A percentile compares a stretch with the other conserved stretches of the same genome.
Conservation (phyloP, 2,888 invertebrate species). For the Hydroisotoma schaefferi region DNA sequence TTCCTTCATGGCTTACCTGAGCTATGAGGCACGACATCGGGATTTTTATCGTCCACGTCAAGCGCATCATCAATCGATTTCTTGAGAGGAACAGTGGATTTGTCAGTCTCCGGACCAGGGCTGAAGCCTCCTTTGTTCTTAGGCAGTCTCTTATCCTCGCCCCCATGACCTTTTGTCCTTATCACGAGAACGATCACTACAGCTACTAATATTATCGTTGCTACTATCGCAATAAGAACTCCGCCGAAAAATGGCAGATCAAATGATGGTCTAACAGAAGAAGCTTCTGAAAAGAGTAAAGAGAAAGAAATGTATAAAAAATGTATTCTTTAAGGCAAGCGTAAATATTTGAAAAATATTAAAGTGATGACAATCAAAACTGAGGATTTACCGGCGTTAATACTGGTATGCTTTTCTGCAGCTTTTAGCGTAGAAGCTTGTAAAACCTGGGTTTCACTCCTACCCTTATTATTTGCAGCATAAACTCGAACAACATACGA, state of each 20-base stretch:
- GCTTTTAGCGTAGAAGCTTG: slow-evolving; percentile 69
- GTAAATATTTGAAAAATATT: not conserved
- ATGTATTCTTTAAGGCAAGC: not conserved
- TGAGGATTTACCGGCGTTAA: slow-evolving; percentile 49
- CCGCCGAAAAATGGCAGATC: slow-evolving; percentile 56
- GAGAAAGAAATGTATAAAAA: not conserved
- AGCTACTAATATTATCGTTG: slow-evolving; percentile 58
- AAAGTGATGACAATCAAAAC: not conserved
- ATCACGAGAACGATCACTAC: slow-evolving; percentile 57
- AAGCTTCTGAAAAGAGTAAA: slow-evolving; percentile 29
- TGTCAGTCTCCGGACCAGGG: slow-evolving; percentile 42
- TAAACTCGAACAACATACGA: slow-evolving; percentile 66
- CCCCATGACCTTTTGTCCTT: slow-evolving; percentile 53
- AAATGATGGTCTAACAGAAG: slow-evolving; percentile 51
- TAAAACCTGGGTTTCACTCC: slow-evolving; percentile 63
- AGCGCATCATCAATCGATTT: slow-evolving; percentile 57
- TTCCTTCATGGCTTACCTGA: slow-evolving; percentile 54
- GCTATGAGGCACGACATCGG: slow-evolving; percentile 60
- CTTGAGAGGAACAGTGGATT: slow-evolving; percentile 56
- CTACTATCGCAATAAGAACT: slow-evolving; percentile 56
- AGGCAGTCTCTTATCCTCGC: slow-evolving; percentile 47
- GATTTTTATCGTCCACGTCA: slow-evolving; percentile 60
- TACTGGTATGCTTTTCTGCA: slow-evolving; percentile 69
- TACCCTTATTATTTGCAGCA: slow-evolving; percentile 69
- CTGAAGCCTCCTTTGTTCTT: slow-evolving; percentile 39